Evolutionary conservation across 35 echinoderm and acorn worm species (phyloP).

Genomic region (Amphiura filiformis): DNA sequence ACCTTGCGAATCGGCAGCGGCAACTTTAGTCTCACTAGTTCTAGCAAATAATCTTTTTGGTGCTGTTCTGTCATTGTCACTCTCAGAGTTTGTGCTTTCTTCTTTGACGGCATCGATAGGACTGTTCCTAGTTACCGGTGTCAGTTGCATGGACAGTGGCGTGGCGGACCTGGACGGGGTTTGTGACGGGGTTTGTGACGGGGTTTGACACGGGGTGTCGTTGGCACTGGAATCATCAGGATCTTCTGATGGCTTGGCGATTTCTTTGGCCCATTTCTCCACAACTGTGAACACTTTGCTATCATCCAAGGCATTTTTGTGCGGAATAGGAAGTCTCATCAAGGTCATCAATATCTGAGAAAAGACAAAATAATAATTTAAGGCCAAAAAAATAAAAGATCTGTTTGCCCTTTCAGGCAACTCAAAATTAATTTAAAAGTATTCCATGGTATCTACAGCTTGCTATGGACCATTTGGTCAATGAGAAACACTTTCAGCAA

Average conservation of each 20-base stretch:
- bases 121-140: slow-evolving; percentile 39
- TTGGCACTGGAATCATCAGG: slow-evolving; percentile 82
- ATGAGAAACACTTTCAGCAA: no score
- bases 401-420: no score
- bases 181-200: background rate
- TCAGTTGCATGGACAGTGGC: slow-evolving; percentile 22
- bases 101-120: slow-evolving; percentile 42
- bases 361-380: background rate
- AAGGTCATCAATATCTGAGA: slow-evolving; percentile 81
- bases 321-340: slow-evolving; percentile 74
- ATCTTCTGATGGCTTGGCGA: slow-evolving; percentile 53
- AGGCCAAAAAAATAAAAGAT: background rate
- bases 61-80: slow-evolving; percentile 51
- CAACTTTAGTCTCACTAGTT: background rate
- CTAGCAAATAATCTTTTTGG: slow-evolving; percentile 16
- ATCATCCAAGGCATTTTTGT: slow-evolving; percentile 95
- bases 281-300: slow-evolving; percentile 86
- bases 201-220: slow-evolving; percentile 73
- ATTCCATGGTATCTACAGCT: no score
- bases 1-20: slow-evolving; percentile 21
- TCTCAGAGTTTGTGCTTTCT: slow-evolving; percentile 70
- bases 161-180: slow-evolving; percentile 74
- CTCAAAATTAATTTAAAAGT: background rate
- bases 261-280: slow-evolving; percentile 76
- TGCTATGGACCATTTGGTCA: no score